Conservation (phyloP, 1,140 invertebrate genomes). For the Heliconius eleuchia region DNA sequence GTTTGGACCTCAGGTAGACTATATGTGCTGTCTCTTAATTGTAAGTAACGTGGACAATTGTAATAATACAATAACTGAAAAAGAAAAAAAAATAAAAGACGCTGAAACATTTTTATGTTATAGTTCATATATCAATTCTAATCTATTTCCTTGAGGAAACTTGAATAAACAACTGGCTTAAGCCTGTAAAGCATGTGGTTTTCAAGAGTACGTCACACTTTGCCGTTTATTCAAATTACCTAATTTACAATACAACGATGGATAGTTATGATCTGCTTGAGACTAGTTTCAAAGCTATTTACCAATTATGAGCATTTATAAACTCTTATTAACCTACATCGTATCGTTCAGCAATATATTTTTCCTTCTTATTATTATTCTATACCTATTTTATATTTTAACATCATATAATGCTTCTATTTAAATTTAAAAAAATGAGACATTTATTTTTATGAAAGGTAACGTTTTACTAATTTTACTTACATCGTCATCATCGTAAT, state of each 20-base stretch:
- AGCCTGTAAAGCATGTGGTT: not conserved
- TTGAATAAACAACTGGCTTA: not conserved
- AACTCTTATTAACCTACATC: slow-evolving; percentile 14
- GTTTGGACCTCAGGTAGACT: slow-evolving; percentile 58
- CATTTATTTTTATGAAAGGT: too few species aligned
- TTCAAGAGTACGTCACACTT: not conserved
- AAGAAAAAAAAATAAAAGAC: not conserved
- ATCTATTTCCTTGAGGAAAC: not conserved
- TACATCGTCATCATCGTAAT: slow-evolving; percentile 77
- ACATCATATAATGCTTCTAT: not conserved
- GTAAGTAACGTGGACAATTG: slow-evolving; percentile 78
- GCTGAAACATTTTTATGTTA: not conserved
- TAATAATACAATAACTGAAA: slow-evolving; percentile 78
- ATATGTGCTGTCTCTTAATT: slow-evolving; percentile 73
- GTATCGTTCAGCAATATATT: not conserved
- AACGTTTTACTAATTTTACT: slow-evolving; percentile 33
- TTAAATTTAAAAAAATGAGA: not conserved
- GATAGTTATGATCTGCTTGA: slow-evolving; percentile 16
- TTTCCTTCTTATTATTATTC: slow-evolving; percentile 2
- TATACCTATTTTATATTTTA: not conserved
- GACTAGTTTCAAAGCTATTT: slow-evolving; percentile 17
- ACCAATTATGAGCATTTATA: slow-evolving; percentile 13
- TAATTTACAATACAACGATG: slow-evolving; percentile 10
- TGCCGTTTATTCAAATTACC: slow-evolving; percentile 17
- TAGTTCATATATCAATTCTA: not conserved